Percentiles rank a stretch among this genome's conserved stretches.
These are phyloP conservation scores for Mus caroli DNA, from an alignment of 2,797 vertebrate genomes.

Conservation along the genomic window DNA sequence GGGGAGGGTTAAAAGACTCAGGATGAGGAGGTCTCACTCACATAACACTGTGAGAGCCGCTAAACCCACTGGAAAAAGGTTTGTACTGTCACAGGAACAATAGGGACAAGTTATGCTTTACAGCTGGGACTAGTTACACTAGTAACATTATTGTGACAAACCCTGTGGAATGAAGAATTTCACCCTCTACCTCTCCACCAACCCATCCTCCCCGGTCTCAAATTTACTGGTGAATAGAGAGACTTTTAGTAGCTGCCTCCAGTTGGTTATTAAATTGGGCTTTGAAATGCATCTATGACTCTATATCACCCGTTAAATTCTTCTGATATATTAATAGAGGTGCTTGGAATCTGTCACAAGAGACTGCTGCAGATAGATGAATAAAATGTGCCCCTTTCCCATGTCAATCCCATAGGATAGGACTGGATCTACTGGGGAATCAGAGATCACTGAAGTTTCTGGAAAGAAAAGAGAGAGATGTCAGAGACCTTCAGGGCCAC, in stretches of 20 bases:
- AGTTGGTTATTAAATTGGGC: constrained; percentile 54
- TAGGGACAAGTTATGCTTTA: background rate
- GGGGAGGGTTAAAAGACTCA: background rate
- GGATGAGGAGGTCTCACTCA: background rate
- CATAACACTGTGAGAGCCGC: background rate
- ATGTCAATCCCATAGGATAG: constrained; percentile 75
- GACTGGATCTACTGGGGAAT: constrained; percentile 49
- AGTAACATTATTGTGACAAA: background rate
- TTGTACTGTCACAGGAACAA: constrained; percentile 10
- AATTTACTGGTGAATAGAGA: constrained; percentile 52
- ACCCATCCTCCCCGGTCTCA: background rate
- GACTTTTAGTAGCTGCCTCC: constrained; percentile 17
- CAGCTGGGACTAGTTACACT: background rate
- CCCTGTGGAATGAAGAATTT: background rate
- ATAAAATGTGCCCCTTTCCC: constrained; percentile 68
- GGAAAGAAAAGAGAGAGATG: constrained; percentile 52
- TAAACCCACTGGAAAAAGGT: constrained; percentile 36
- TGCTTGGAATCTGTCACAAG: constrained; percentile 27
- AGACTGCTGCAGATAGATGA: constrained; percentile 55
- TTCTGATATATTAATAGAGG: constrained; percentile 70
- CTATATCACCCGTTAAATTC: constrained; percentile 62
- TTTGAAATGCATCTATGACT: constrained; percentile 57
- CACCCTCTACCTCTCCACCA: background rate
- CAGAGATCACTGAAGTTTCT: constrained; percentile 67
- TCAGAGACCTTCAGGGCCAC: constrained; percentile 36